A percentile compares a stretch with the other conserved stretches of the same genome.
Conservation (phyloP, 2,113 vertebrate species). For the Trichomycterus rosablanca region DNA sequence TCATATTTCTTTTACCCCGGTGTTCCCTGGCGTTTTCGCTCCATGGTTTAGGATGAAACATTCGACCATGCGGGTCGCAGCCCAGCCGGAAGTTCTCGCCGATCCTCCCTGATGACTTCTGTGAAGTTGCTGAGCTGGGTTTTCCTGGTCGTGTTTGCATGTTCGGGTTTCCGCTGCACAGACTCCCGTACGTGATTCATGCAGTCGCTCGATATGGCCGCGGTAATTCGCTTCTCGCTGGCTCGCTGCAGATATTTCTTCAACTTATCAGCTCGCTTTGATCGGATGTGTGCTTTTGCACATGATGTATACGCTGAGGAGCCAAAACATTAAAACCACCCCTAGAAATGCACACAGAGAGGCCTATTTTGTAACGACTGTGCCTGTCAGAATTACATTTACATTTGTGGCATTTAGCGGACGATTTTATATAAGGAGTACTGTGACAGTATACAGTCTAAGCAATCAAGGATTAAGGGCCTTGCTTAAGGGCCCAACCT, state of each 20-base stretch:
- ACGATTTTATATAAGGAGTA: too few relatives aligned
- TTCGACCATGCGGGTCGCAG: slow-evolving; percentile 52
- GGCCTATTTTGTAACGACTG: too few relatives aligned
- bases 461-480: too few relatives aligned
- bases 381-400: too few relatives aligned
- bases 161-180: slow-evolving; percentile 49
- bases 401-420: too few relatives aligned
- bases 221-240: neutral
- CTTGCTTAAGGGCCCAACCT: too few relatives aligned
- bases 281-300: slow-evolving; percentile 24
- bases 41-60: slow-evolving; percentile 41
- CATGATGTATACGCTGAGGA: too few relatives aligned
- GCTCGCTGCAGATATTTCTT: neutral
- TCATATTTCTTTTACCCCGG: slow-evolving; percentile 34
- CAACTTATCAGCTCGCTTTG: slow-evolving; percentile 21
- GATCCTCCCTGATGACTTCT: slow-evolving; percentile 75
- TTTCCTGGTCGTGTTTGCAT: slow-evolving; percentile 58
- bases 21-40: slow-evolving; percentile 19
- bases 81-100: slow-evolving; percentile 67
- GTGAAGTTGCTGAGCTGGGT: slow-evolving; percentile 72
- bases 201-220: too few relatives aligned
- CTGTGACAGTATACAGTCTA: too few relatives aligned
- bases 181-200: neutral
- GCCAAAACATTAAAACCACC: too few relatives aligned
- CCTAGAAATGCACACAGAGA: too few relatives aligned